These are phyloP conservation scores for Monopis laevigella DNA, from an alignment of 2,888 invertebrate genomes.

Conservation along the genomic window DNA sequence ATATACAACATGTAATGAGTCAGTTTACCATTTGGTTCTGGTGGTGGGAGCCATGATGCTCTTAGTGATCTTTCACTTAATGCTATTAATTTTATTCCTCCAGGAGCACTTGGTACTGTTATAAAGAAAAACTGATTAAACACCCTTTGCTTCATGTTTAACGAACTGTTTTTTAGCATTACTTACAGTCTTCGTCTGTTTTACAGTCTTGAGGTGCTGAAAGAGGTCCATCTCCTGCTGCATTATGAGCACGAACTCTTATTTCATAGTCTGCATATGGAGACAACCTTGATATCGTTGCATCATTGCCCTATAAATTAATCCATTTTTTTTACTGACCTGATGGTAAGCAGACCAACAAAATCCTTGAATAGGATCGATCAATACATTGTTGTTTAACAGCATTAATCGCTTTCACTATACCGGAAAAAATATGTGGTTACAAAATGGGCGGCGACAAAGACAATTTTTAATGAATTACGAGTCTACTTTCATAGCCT, in stretches of 20 bases:
- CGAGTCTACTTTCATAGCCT: too few species aligned
- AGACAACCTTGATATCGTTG: slow-evolving; percentile 79
- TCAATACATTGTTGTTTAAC: too few species aligned
- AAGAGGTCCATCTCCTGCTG: slow-evolving; percentile 85
- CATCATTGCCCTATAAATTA: slow-evolving; percentile 70
- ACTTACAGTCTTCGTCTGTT: slow-evolving; percentile 84
- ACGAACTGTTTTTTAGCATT: slow-evolving; percentile 1
- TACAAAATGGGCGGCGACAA: too few species aligned
- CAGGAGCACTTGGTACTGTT: slow-evolving; percentile 84
- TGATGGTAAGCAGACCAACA: too few species aligned
- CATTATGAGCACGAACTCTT: slow-evolving; percentile 83
- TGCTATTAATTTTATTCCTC: slow-evolving; percentile 84
- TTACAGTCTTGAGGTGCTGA: slow-evolving; percentile 79
- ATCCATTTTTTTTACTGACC: too few species aligned
- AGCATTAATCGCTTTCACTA: too few species aligned
- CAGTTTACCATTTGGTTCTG: slow-evolving; percentile 83
- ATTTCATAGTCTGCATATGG: slow-evolving; percentile 90
- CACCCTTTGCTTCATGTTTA: too few species aligned
- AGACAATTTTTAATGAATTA: too few species aligned
- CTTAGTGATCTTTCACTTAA: slow-evolving; percentile 82
- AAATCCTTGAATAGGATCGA: too few species aligned
- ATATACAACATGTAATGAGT: slow-evolving; percentile 83
- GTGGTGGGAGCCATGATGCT: slow-evolving; percentile 86
- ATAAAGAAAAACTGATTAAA: too few species aligned
- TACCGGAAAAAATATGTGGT: too few species aligned